Percentiles rank a stretch among this genome's conserved stretches.
Evolutionary conservation across 1,140 invertebrate genomes (phyloP).

Genomic region (Macrostomum lignano): DNA sequence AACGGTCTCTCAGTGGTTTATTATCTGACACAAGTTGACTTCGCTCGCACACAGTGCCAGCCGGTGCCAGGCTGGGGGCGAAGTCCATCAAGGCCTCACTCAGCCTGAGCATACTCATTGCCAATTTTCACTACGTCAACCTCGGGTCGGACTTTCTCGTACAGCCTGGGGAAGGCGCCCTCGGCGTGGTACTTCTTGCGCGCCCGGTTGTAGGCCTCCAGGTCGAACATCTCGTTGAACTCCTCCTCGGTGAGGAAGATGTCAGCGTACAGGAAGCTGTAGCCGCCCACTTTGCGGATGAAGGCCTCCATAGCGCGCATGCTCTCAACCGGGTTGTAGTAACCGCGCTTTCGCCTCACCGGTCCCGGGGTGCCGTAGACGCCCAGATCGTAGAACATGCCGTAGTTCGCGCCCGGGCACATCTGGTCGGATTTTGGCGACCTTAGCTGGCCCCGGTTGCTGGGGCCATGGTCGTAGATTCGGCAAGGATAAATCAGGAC

Average conservation of each 20-base stretch:
- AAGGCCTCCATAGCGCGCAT: constrained; percentile 36
- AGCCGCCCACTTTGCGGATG: constrained; percentile 6
- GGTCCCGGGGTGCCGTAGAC: constrained; percentile 45
- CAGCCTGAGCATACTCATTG: constrained; percentile 14
- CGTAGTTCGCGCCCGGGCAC: constrained; percentile 29
- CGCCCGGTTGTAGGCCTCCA: constrained; percentile 42
- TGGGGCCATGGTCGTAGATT: constrained; percentile 30
- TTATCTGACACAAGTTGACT: too few relatives aligned
- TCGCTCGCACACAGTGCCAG: too few relatives aligned
- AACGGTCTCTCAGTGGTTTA: too few relatives aligned
- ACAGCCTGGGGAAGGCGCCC: constrained; percentile 31
- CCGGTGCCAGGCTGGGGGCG: too few relatives aligned
- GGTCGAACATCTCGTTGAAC: constrained; percentile 52
- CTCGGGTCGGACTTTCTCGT: constrained; percentile 36
- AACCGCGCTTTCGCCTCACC: constrained; percentile 10
- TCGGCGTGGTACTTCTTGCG: constrained; percentile 31
- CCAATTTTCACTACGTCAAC: constrained; percentile 38
- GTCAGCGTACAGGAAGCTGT: constrained; percentile 38
- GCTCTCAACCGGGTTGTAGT: constrained; percentile 37
- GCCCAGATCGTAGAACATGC: constrained; percentile 45
- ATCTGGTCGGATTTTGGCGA: constrained; percentile 25
- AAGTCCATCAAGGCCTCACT: too few relatives aligned
- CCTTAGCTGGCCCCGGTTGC: constrained; percentile 25
- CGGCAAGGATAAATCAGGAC: constrained; percentile 33
- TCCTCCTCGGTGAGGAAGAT: constrained; percentile 44